Percentiles rank a stretch among this genome's conserved stretches.
These are phyloP conservation scores for Drosophila melanogaster DNA, from an alignment of 1,140 invertebrate species.

Conservation along the genomic window DNA sequence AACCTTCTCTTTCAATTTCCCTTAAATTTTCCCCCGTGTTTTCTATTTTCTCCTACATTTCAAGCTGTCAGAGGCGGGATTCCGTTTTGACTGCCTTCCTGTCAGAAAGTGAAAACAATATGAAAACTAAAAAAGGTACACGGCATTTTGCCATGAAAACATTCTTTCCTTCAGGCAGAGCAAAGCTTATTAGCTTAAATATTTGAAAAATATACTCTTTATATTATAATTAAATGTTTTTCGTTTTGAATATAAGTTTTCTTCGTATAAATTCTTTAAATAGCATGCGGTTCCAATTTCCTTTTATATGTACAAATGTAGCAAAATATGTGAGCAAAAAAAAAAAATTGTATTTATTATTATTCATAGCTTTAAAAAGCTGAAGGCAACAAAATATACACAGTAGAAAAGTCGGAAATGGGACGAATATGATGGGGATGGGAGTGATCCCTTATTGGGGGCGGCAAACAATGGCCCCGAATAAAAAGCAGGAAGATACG, in stretches of 20 bases:
- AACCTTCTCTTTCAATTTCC: conserved; percentile 3
- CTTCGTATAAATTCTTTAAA: not conserved
- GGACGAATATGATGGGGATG: conserved; percentile 3
- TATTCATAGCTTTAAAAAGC: not conserved
- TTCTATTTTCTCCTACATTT: not conserved
- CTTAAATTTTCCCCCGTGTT: conserved; percentile 3
- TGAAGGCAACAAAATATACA: not conserved
- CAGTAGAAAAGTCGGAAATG: conserved; percentile 15
- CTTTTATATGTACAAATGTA: not conserved
- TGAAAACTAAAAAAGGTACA: conserved; percentile 8
- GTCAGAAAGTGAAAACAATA: conserved; percentile 25
- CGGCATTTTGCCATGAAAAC: conserved; percentile 1
- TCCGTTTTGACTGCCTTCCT: conserved; percentile 1
- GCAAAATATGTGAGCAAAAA: not conserved
- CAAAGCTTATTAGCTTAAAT: not conserved
- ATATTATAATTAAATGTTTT: not conserved
- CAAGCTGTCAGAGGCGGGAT: conserved; percentile 12
- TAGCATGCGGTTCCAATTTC: not conserved
- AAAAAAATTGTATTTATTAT: conserved; percentile 13
- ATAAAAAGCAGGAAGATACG: conserved; percentile 3
- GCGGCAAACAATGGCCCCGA: conserved; percentile 38
- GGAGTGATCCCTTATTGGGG: not conserved
- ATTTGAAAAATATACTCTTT: not conserved
- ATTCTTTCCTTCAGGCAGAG: conserved; percentile 3
- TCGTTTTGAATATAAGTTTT: not conserved